Conservation (phyloP, 2,888 invertebrate species). For the Protula sp. region DNA sequence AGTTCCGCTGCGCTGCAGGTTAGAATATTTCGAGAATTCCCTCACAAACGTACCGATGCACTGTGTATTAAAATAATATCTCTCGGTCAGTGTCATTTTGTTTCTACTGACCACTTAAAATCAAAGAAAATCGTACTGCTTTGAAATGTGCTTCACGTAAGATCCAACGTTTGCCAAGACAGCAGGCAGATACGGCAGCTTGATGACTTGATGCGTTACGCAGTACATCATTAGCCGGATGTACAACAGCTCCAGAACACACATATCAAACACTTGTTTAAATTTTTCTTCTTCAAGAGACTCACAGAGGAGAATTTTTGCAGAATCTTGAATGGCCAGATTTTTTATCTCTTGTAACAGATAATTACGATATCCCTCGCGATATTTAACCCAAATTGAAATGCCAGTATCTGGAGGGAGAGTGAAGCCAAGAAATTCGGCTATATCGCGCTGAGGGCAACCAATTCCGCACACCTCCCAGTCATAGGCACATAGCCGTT, state of each 20-base stretch:
- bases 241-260: not conserved
- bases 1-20: too few species aligned
- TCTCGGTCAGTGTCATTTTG: too few species aligned
- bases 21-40: too few species aligned
- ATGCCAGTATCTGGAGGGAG: not conserved
- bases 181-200: not conserved
- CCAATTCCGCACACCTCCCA: not conserved
- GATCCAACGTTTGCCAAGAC: not conserved
- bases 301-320: too few species aligned
- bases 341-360: not conserved
- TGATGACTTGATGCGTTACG: not conserved
- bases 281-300: too few species aligned
- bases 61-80: too few species aligned
- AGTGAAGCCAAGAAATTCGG: not conserved
- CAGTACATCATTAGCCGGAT: not conserved
- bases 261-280: not conserved
- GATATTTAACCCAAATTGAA: not conserved
- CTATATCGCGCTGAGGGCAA: not conserved
- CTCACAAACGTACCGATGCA: too few species aligned
- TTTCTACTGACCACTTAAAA: too few species aligned
- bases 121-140: too few species aligned
- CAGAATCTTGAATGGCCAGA: too few species aligned
- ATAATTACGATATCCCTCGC: not conserved
- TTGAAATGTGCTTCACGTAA: too few species aligned
- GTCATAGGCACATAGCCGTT: not conserved